Evolutionary conservation across 2,888 invertebrate genomes (phyloP), one percentile per base, ranked within the genome.

Genomic region (Monoplex corrugatus): DNA sequence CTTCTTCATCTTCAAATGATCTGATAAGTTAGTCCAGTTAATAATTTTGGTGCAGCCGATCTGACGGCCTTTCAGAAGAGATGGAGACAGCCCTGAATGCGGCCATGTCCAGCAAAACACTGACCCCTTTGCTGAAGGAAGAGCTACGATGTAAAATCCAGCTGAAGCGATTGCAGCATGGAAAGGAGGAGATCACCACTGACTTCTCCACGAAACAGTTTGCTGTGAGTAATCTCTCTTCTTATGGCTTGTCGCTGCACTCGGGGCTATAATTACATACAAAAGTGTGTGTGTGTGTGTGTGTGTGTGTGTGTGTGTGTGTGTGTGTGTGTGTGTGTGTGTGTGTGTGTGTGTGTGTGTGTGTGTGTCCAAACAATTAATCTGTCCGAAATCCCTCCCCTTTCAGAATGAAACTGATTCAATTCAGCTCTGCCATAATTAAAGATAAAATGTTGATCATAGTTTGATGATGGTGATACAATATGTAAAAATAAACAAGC

Each of bases 121-220:
- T 88, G 63, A 83, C 88, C n/a, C 88, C 88, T 0, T 38, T 88
- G 23, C 83, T 88, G 83, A 88, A 88, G 83, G 88, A 88, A 19
- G 88, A 88, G 88, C 88, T 88, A 32, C 83, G 88, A 3, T 88
- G 88, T 13, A 88, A 88, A 63, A 88, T 88, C 32, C 88, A 88
- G 68, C 68, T 88, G 38, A 83, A 82, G 16, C 19, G 88, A n/a
- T 72, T 88, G 82, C 82, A 68, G 43, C 88, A 68, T n/a, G 88
- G 88, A 23, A 28, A 88, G 68, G 68, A 88, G 44, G 88, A 88
- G 68, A 88, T 88, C 38, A 88, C 83, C 2, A 5, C 88, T 0
- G 88, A 88, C 28, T 88, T 88, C 44, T 50, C 88, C 28, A 32
- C 13, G 13, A 88, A 88, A 40, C 32, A 35, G 32, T 40, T 35